Conservation (phyloP, 1,140 invertebrate genomes). For the Metaphire vulgaris region DNA sequence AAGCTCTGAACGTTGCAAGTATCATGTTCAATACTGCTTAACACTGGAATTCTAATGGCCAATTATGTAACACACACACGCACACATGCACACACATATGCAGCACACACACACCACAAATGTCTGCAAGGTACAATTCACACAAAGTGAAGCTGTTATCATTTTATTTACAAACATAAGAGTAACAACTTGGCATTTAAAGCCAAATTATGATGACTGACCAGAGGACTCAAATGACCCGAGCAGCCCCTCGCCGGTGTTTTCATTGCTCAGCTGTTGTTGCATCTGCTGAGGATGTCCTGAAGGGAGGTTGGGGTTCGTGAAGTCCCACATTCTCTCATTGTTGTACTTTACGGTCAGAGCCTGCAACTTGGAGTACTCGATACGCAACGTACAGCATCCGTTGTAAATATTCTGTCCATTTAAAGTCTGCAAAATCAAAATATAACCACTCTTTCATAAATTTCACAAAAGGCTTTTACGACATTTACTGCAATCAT, state of each 20-base stretch:
- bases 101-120: too few relatives aligned
- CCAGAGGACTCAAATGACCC: slow-evolving; percentile 7
- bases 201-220: neutral
- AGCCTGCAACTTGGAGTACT: slow-evolving; percentile 95
- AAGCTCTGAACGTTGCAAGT: too few relatives aligned
- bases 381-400: slow-evolving; percentile 95
- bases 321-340: slow-evolving; percentile 97
- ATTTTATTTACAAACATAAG: too few relatives aligned
- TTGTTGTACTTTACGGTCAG: slow-evolving; percentile 99
- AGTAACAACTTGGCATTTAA: too few relatives aligned
- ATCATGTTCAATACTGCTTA: too few relatives aligned
- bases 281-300: slow-evolving; percentile 65
- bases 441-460: slow-evolving; percentile 18
- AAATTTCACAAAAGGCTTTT: too few relatives aligned
- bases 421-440: slow-evolving; percentile 69
- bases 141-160: too few relatives aligned
- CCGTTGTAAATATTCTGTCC: slow-evolving; percentile 99
- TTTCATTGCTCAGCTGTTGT: neutral
- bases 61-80: too few relatives aligned
- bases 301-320: slow-evolving; percentile 89
- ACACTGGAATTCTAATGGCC: too few relatives aligned
- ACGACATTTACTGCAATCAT: too few relatives aligned
- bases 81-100: too few relatives aligned
- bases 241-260: slow-evolving; percentile 1
- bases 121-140: too few relatives aligned